Evolutionary conservation across 2,888 invertebrate genomes (phyloP), one percentile per base, ranked within the genome.

Genomic region (Abrostola tripartita): DNA sequence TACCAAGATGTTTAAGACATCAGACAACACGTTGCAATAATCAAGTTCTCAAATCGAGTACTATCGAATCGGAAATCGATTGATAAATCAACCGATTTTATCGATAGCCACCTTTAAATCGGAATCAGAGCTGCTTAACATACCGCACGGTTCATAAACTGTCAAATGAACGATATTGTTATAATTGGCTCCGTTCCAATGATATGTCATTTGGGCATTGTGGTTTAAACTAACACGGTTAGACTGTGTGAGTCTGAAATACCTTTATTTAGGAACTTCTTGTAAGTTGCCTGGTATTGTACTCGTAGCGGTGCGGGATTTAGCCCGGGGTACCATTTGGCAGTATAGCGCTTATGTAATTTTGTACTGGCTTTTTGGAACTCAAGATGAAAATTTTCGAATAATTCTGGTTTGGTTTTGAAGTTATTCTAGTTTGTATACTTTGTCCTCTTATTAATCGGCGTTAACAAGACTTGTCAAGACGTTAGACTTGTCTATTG

Each of bases 81-180:
- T 7, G 8, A 5, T 11, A 9, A 8, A 37, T 11, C 40, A 41
- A 68, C 54, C 44, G 49, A 47, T 58, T 56, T 57, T 42, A 57
- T 69, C 47, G 37, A 53, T 1, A 75, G 14, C 36, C 52, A 0
- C 60, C 76, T 42, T 72, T 58, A 55, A 40, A 58, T 54, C n/a
- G 58, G 61, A 70, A 65, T 74, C 54, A 55, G 44, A 75, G 57
- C 71, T 72, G 71, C 76, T 72, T 72, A 72, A 75, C 65, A 75
- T 72, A 71, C 71, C 76, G 35, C 10, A 51, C 76, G 72, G 52
- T n/a, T 59, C 72, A 71, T 72, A 71, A 73, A 73, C 47, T 62
- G 73, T 71, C 76, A 71, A 73, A 37, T 49, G 54, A 35, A 24
- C 37, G 41, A 61, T 75, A 65, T 75, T 76, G 76, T 71, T 76